These are phyloP conservation scores for Helostoma temminkii DNA, from an alignment of 2,797 vertebrate genomes.

Conservation along the genomic window DNA sequence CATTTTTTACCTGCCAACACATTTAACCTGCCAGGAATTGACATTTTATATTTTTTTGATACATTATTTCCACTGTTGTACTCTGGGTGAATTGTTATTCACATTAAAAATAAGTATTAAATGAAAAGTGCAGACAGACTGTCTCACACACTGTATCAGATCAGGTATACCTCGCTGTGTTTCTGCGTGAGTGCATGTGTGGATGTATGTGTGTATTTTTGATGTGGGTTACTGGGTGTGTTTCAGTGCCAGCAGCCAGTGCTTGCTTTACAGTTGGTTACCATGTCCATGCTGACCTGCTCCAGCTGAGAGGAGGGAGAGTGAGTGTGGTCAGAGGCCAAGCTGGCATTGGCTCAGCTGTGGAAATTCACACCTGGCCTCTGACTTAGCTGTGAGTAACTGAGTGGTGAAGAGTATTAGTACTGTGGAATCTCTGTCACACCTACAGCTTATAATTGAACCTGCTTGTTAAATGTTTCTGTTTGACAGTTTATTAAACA, in stretches of 20 bases:
- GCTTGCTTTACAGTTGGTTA: slow-evolving; percentile 62
- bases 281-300: slow-evolving; percentile 68
- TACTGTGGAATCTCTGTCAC: slow-evolving; percentile 64
- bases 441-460: slow-evolving; percentile 37
- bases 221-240: slow-evolving; percentile 62
- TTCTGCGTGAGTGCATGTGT: neutral
- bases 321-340: slow-evolving; percentile 19
- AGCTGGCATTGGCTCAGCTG: slow-evolving; percentile 55
- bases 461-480: slow-evolving; percentile 25
- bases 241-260: slow-evolving; percentile 64
- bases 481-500: slow-evolving; percentile 21
- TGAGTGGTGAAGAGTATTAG: slow-evolving; percentile 58
- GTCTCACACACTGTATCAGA: slow-evolving; percentile 14
- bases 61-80: slow-evolving; percentile 75
- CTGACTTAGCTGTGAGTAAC: slow-evolving; percentile 43
- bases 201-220: slow-evolving; percentile 33
- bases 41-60: slow-evolving; percentile 63
- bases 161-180: slow-evolving; percentile 41
- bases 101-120: slow-evolving; percentile 72
- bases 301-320: slow-evolving; percentile 10
- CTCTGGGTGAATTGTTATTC: slow-evolving; percentile 68
- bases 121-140: slow-evolving; percentile 14
- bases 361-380: slow-evolving; percentile 79
- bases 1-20: slow-evolving; percentile 50
- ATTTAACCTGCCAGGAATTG: slow-evolving; percentile 59